Conservation (phyloP, 2,888 invertebrate species). For the Parelbella ahira region DNA sequence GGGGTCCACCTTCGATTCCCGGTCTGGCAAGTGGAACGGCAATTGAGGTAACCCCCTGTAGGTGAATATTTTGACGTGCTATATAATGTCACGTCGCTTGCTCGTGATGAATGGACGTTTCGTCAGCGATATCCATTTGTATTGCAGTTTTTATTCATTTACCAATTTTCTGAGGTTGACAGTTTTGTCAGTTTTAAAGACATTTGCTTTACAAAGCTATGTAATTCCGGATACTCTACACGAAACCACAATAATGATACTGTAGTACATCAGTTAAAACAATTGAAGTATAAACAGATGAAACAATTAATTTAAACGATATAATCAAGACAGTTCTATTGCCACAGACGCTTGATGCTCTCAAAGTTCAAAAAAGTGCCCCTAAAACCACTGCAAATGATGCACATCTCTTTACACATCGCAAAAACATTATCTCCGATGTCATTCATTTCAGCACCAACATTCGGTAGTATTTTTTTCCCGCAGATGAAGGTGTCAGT, state of each 20-base stretch:
- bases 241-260: no score
- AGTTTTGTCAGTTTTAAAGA: no score
- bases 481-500: conserved; percentile 66
- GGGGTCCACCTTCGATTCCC: conserved; percentile 71
- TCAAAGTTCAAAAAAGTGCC: background rate
- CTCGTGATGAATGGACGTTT: conserved; percentile 54
- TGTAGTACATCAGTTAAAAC: no score
- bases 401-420: background rate
- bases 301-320: no score
- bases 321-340: no score
- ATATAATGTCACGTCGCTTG: conserved; percentile 55
- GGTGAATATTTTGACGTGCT: conserved; percentile 73
- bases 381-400: background rate
- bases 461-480: conserved; percentile 32
- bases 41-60: conserved; percentile 66
- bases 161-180: no score
- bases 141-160: conserved; percentile 19
- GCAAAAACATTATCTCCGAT: conserved; percentile 15
- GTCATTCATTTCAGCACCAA: conserved; percentile 23
- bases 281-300: no score
- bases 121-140: conserved; percentile 27
- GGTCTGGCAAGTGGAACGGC: conserved; percentile 64
- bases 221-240: no score
- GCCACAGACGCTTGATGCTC: no score
- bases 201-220: no score